Conservation (phyloP, 2,113 vertebrate genomes). For the Recurvirostra avosetta region DNA sequence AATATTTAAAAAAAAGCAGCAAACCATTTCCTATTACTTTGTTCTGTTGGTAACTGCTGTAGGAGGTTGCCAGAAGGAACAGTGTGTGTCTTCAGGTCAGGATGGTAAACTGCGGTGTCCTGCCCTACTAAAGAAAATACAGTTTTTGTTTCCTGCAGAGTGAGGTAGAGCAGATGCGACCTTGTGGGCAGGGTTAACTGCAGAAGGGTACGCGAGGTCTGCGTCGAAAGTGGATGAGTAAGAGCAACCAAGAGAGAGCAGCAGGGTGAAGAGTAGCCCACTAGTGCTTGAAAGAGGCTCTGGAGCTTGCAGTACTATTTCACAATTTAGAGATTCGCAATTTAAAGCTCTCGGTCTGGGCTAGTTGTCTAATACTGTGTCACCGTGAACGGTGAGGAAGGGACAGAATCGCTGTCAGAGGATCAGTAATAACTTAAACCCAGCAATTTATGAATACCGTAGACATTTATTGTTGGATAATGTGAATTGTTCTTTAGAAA, state of each 20-base stretch:
- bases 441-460: background rate
- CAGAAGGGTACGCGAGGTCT: background rate
- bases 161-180: background rate
- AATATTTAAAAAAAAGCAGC: background rate
- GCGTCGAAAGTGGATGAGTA: background rate
- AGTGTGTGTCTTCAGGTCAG: background rate
- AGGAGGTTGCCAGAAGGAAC: background rate
- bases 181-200: background rate
- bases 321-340: background rate
- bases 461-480: background rate
- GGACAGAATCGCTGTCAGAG: background rate
- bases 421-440: background rate
- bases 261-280: background rate
- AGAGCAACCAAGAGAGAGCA: background rate
- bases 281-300: background rate
- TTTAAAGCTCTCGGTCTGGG: background rate
- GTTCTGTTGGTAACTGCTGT: constrained; percentile 21
- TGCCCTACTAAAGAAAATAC: background rate
- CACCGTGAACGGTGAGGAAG: background rate
- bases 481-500: background rate
- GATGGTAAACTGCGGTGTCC: background rate
- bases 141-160: background rate
- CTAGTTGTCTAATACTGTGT: background rate
- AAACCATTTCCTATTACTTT: constrained; percentile 43
- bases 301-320: background rate